Evolutionary conservation across 2,888 invertebrate genomes (phyloP), one percentile per base, ranked within the genome.

Genomic region (Ectobius pallidus): DNA sequence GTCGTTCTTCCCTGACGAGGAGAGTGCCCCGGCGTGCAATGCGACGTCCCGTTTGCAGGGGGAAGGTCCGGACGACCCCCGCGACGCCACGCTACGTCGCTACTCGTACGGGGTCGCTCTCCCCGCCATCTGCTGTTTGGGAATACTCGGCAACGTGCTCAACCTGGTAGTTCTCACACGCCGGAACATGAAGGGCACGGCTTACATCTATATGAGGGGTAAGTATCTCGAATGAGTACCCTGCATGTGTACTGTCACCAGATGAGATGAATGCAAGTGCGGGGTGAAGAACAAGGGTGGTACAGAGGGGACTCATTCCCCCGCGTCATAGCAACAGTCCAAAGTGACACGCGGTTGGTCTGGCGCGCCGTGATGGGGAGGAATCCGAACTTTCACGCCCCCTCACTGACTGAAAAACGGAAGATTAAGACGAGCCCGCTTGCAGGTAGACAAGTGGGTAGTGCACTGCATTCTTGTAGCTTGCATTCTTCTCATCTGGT

Each of bases 151-250:
- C 55, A 93, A 94, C 82, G 86, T 92, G 49, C 86, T 94, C 76
- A 94, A 93, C 83, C 84, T 94, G 77, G 86, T 92, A 77, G 93
- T 94, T 22, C 86, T 94, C 74, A 92, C 92, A 49, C 86, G 92
- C 74, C 88, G 90, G 75, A 91, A 92, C 78, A 90, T 93, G 88
- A 88, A 91, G 77, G 92, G 92, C 52, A 91, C 91, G 0, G 93
- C 93, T 49, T 93, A 93, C 82, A 89, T 92, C 81, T 93, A 92
- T 83, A 91, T 91, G 91, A 83, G 90, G 83, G 91, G 91, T 91
- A 80, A 86, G 87, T 83, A 61, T 1, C 14, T 3, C 18, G n/a
- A n/a, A n/a, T 52, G 9, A 52, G 18, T 74, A 67, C 25, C n/a
- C 30, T 34, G 34, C 61, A 16, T 9, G 7, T 9, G 18, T 52